Base-by-base conservation (phyloP, 2,888 invertebrate species). In the Litoditis marina region DNA sequence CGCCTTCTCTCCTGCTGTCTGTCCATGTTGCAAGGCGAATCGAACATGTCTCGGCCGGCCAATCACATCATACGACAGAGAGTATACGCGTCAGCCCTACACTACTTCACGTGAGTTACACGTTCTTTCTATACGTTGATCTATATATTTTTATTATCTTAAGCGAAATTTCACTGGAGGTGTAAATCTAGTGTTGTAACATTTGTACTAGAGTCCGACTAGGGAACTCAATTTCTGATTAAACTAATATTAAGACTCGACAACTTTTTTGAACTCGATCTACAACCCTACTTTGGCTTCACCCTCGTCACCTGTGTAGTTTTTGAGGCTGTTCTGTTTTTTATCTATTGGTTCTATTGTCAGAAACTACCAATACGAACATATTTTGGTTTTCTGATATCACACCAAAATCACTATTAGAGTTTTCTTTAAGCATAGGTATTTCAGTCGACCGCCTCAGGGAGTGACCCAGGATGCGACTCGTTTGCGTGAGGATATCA, bases 61-160 rank as follows among this genome's bases (percentile, higher is more conserved):
- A 91, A 95, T 78, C 94, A 94, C 82, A 91, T 96, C 1, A 86
- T 99, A 0, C 87, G 98, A 0, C 95, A 96, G 84, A 87, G 96
- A 1, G 91, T 99, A 46, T 99, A 99, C 84, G 90, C 91, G 69
- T 90, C 90, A 36, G 93, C 95, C 60, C 86, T 98, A 58, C 96
- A 99, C 84, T 98, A 95, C 84, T 99, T 86, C 81, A 84, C 85
- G 84, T 84, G 31, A 51, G 66, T 62, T 8, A 28, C 19, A 31
- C n/a, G 2, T 7, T 52, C 19, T 50, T 53, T 39, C 46, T 42
- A n/a, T 55, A 16, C 13, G 30, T 39, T 31, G 1, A n/a, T 13
- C 36, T 54, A n/a, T 19, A 31, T 19, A 54, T n/a, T n/a, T n/a
- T n/a, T n/a, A n/a, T n/a, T n/a, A 51, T 51, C 30, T 13, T 7